Conservation (phyloP, 2,797 vertebrate genomes). For the Sebastes goodei region DNA sequence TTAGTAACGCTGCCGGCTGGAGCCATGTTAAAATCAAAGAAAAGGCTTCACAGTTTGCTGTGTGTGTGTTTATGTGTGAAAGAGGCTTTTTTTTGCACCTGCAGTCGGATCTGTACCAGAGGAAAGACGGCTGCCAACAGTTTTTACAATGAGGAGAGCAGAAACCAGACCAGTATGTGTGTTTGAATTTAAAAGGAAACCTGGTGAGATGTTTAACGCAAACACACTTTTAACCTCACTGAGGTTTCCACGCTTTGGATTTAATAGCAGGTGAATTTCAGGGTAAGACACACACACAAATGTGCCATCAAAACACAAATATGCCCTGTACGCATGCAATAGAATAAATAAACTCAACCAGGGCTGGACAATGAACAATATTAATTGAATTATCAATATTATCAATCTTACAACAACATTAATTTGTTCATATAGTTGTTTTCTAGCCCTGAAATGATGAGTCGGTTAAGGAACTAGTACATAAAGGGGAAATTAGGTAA, state of each 20-base stretch:
- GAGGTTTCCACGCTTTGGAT: not conserved
- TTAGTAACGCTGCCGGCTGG: slow-evolving; percentile 55
- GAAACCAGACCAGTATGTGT: slow-evolving; percentile 12
- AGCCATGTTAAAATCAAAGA: slow-evolving; percentile 44
- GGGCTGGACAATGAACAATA: not conserved
- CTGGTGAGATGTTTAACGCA: slow-evolving; percentile 38
- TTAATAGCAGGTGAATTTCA: slow-evolving; percentile 45
- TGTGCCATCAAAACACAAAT: not conserved
- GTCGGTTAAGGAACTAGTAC: not conserved
- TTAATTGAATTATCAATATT: not conserved
- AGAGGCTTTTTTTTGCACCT: slow-evolving; percentile 45
- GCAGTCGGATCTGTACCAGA: slow-evolving; percentile 9
- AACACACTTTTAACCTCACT: slow-evolving; percentile 37
- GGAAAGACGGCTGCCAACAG: slow-evolving; percentile 45
- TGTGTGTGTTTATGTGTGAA: not conserved
- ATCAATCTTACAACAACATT: not conserved
- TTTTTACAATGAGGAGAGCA: slow-evolving; percentile 43
- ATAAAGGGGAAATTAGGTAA: not conserved
- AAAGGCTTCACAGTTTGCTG: slow-evolving; percentile 34
- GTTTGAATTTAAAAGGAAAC: slow-evolving; percentile 17
- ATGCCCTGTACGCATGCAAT: not conserved
- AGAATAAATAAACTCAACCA: not conserved
- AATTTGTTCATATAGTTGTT: not conserved
- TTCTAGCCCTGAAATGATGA: not conserved
- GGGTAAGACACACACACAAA: not conserved